Evolutionary conservation across 2,888 invertebrate genomes (phyloP).

Genomic region (Teinopalpus imperialis): DNA sequence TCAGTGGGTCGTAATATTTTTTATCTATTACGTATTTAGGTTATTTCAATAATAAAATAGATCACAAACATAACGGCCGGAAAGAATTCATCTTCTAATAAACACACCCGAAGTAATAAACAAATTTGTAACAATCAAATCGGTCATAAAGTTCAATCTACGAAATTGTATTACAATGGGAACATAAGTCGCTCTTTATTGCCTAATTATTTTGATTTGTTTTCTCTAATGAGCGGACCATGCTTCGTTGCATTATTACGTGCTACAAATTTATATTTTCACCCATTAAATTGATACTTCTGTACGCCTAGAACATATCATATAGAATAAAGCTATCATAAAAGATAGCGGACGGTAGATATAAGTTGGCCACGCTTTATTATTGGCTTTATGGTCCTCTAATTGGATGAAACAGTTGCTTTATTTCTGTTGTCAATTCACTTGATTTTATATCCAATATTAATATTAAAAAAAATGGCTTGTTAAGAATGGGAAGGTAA

Average conservation of each 20-base stretch:
- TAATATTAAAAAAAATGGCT: not conserved
- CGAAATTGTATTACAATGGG: conserved; percentile 63
- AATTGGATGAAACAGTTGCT: conserved; percentile 66
- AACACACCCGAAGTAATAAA: conserved; percentile 45
- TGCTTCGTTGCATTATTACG: conserved; percentile 54
- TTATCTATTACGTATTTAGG: not conserved
- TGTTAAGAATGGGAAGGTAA: not conserved
- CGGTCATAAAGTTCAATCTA: conserved; percentile 66
- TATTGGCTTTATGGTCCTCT: conserved; percentile 55
- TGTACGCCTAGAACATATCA: conserved; percentile 33
- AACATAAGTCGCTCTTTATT: conserved; percentile 64
- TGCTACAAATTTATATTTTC: conserved; percentile 29
- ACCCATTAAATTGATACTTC: conserved; percentile 7
- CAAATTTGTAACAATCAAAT: conserved; percentile 75
- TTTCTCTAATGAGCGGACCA: conserved; percentile 69
- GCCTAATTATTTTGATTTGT: conserved; percentile 78
- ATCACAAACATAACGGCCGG: conserved; percentile 11
- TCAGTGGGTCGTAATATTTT: no score
- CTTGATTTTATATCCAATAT: conserved; percentile 32
- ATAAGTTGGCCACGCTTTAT: conserved; percentile 46
- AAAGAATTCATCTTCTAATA: conserved; percentile 23
- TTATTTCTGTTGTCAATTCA: conserved; percentile 56
- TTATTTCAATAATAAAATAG: conserved; percentile 13
- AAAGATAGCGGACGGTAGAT: conserved; percentile 10
- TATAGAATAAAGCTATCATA: conserved; percentile 6